Conservation (phyloP, 2,113 vertebrate genomes). For the Ceuthmochares aereus region DNA sequence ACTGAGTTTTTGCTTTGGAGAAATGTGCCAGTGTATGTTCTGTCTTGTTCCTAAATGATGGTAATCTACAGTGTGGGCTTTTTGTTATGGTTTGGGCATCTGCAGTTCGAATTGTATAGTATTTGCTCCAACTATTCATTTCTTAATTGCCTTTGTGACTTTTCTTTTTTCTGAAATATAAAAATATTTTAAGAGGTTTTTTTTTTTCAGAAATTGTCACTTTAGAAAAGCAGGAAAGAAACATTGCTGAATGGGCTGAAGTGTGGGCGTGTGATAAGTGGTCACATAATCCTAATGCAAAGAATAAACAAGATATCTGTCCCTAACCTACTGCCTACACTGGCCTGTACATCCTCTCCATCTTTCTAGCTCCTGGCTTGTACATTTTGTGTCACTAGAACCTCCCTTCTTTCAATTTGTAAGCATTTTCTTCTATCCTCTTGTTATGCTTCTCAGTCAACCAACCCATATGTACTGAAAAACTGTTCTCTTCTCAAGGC, state of each 20-base stretch:
- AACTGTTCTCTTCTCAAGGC: neutral
- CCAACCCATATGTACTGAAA: neutral
- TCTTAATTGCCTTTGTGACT: rapidly evolving
- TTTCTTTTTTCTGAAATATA: neutral
- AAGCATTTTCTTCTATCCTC: neutral
- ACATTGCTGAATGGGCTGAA: neutral
- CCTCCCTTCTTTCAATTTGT: neutral
- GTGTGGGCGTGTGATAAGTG: neutral
- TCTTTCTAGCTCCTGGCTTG: neutral
- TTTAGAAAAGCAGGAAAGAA: neutral
- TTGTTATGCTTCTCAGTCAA: neutral
- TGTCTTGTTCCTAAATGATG: neutral
- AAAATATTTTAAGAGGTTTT: neutral
- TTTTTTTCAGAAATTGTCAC: neutral
- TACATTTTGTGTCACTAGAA: neutral
- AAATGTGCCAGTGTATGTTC: neutral
- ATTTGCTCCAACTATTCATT: neutral
- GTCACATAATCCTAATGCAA: neutral
- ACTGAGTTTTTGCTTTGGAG: neutral
- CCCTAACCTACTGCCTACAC: neutral
- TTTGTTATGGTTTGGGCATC: neutral
- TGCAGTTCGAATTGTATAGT: neutral
- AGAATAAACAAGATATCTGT: neutral
- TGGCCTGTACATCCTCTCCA: neutral
- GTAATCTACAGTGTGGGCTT: neutral